Evolutionary conservation across 2,113 vertebrate genomes (phyloP).

Genomic region (Anoura caudifer): DNA sequence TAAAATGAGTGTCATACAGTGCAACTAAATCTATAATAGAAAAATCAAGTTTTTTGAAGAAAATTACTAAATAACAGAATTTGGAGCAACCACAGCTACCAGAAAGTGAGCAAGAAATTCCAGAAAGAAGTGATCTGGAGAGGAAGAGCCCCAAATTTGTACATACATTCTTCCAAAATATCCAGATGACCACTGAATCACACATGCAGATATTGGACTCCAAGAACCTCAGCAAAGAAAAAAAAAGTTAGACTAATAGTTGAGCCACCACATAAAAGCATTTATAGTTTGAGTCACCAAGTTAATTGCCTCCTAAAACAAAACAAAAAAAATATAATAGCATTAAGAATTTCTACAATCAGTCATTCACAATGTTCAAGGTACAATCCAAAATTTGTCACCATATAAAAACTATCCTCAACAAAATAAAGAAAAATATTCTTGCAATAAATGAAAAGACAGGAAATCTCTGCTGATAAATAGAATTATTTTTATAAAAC

Average conservation of each 20-base stretch:
- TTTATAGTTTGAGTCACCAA: not conserved
- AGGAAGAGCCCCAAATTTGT: not conserved
- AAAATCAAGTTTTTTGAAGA: not conserved
- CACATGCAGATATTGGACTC: not conserved
- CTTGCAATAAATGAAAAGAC: not conserved
- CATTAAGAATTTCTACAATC: not conserved
- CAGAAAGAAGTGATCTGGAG: not conserved
- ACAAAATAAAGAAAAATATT: slow-evolving; percentile 25
- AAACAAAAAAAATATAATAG: not conserved
- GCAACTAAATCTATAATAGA: not conserved
- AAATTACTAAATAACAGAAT: not conserved
- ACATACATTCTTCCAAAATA: not conserved
- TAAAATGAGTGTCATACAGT: not conserved
- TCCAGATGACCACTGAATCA: not conserved
- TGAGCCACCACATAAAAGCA: not conserved
- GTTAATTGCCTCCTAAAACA: not conserved
- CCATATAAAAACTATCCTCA: not conserved
- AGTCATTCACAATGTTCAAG: not conserved
- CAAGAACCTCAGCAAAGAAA: not conserved
- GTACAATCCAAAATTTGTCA: not conserved
- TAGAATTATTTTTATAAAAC: not conserved
- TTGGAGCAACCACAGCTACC: not conserved
- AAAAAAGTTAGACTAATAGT: not conserved
- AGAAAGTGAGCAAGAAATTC: not conserved
- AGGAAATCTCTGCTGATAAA: not conserved